Base-by-base conservation (phyloP, 2,797 vertebrate species). In the Esox lucius region DNA sequence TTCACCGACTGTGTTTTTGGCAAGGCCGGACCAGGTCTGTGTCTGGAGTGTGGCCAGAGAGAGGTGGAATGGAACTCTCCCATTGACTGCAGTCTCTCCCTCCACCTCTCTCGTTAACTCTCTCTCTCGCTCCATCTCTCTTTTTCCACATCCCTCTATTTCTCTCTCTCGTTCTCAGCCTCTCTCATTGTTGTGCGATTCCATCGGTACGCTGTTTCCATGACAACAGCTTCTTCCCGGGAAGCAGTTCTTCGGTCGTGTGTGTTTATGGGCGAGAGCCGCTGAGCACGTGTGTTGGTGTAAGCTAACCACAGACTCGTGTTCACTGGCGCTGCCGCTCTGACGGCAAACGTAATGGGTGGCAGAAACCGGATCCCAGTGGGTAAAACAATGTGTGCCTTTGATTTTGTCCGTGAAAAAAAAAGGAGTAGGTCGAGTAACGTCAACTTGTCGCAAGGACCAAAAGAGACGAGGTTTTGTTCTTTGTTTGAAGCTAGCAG, bases 171-270 rank as follows among this genome's bases (percentile, higher is more conserved):
- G 42, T 6, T 46, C 42, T 46, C 42, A 46, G 42, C 42, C 2
- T 61, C 22, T 59, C 77, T 68, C 76, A 78, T 84, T 83, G 81
- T 86, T 73, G 78, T 77, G 75, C 74, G 71, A 80, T 84, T 76
- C 81, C 83, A 33, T 84, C 78, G 73, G 85, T 78, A 83, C 85
- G 76, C 69, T 78, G 85, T 86, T 86, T 76, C 79, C 83, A 83
- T 86, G 83, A 78, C 81, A 75, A 86, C 85, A 64, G 65, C 75
- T 68, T 67, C 70, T 62, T 77, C 80, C 80, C 77, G 69, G 78
- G 81, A 86, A 62, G 16, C 46, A 22, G 77, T 76, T 80, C 80
- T 82, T 75, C 7, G 51, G 66, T 35, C 16, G 13, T 35, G 62
- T 2, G 69, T 77, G 74, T 79, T 77, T 77, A 81, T 83, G 83